Evolutionary conservation across 2,113 vertebrate genomes (phyloP), one percentile per base, ranked within the genome.

Genomic region (Tetrao urogallus): DNA sequence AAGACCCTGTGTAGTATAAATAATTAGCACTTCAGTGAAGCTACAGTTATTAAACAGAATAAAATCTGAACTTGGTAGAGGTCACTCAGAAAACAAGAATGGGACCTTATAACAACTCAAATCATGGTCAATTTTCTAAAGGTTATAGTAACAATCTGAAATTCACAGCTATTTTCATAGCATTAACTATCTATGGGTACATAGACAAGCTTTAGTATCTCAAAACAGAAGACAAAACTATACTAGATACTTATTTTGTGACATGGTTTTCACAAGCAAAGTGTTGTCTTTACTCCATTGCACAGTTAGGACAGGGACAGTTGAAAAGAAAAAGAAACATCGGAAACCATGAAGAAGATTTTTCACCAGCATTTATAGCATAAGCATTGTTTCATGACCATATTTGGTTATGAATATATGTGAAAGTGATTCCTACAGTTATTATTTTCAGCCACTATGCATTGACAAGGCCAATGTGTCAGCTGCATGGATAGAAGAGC

Each of bases 391-490:
- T 73, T 74, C 48, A 75, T 67, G 66, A 75, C 42, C 48, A 10
- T 13, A 80, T 58, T 52, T 92, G 52, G 25, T 72, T 50, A 50
- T 38, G 10, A 82, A 24, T 78, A 19, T 75, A 40, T 66, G 63
- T 96, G 81, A 96, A 95, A 85, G 52, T 73, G 30, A 57, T 95
- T 92, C 91, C 61, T 90, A 61, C 50, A 34, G 64, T 64, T 73
- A 85, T 82, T 92, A 88, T 85, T 82, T 90, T 91, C 81, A 91
- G 61, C 89, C 91, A 82, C 52, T 28, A 7, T 71, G 48, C 16
- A 2, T 54, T 93, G 96, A 89, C 92, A 97, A 93, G 78, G 88
- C 71, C 94, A 96, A 90, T 91, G 38, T 80, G 85, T 93, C 72
- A 47, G 91, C 57, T 84, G 15, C 3, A 11, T 69, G 67, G 77